Evolutionary conservation across 2,888 invertebrate species (phyloP).

Genomic region (Mesochorus sp.): DNA sequence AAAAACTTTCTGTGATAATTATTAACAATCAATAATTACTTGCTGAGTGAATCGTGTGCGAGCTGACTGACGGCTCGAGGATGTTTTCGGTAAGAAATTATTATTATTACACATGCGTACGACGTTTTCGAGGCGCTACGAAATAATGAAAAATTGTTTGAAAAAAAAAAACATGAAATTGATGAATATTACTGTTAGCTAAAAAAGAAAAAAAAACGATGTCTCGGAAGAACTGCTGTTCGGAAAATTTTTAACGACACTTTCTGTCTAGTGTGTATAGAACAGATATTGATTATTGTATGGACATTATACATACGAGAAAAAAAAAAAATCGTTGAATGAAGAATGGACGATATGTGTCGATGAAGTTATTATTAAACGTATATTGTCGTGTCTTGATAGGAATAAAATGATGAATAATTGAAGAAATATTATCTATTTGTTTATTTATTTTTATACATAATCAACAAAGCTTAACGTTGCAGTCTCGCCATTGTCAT

Average conservation of each 20-base stretch:
- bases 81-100: constrained; percentile 17
- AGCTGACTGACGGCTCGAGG: constrained; percentile 12
- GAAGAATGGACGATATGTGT: background rate
- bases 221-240: constrained; percentile 9
- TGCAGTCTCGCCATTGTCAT: no score
- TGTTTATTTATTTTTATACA: no score
- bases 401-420: constrained; percentile 45
- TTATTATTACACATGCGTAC: constrained; percentile 8
- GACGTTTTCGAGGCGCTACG: constrained; percentile 3
- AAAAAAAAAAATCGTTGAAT: background rate
- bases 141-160: constrained; percentile 28
- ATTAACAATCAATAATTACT: constrained; percentile 81
- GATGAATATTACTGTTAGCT: constrained; percentile 6
- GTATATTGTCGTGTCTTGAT: constrained; percentile 70
- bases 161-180: constrained; percentile 15
- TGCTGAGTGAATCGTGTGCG: constrained; percentile 60
- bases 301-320: no score
- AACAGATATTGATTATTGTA: background rate
- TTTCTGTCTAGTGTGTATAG: background rate
- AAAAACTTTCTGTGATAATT: constrained; percentile 82
- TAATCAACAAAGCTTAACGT: no score
- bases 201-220: constrained; percentile 4
- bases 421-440: background rate
- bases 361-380: constrained; percentile 1
- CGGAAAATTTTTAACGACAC: background rate